Percentiles rank a stretch among this genome's conserved stretches.
These are phyloP conservation scores for Nycticryphes semicollaris DNA, from an alignment of 2,113 vertebrate species.

Conservation along the genomic window DNA sequence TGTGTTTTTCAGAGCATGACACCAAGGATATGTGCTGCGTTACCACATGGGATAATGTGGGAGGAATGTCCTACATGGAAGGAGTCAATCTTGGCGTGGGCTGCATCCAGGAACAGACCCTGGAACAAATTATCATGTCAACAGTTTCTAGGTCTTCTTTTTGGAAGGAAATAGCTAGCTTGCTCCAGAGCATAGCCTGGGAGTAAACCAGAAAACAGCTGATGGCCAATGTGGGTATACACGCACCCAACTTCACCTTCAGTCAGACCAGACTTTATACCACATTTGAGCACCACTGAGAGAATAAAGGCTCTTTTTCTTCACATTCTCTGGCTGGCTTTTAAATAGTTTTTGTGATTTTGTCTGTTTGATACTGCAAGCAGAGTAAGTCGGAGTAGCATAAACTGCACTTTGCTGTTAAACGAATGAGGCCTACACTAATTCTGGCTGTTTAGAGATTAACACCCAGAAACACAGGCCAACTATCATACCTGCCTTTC, in stretches of 20 bases:
- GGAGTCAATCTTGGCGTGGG: not conserved
- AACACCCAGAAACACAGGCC: not conserved
- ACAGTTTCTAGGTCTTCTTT: not conserved
- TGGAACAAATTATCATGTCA: constrained; percentile 40
- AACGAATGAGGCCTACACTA: not conserved
- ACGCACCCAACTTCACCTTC: not conserved
- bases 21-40: not conserved
- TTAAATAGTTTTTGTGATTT: not conserved
- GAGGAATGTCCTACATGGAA: constrained; percentile 44
- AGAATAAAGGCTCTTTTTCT: not conserved
- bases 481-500: not conserved
- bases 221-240: not conserved
- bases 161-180: not conserved
- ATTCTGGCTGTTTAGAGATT: not conserved
- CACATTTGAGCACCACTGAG: not conserved
- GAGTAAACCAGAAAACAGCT: not conserved
- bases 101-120: constrained; percentile 38
- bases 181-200: not conserved
- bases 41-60: not conserved
- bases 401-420: not conserved
- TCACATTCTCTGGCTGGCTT: not conserved
- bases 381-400: not conserved
- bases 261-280: not conserved
- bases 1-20: constrained; percentile 40
- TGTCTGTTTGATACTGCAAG: not conserved